Evolutionary conservation across 2,113 vertebrate genomes (phyloP).

Genomic region (Tursiops truncatus): DNA sequence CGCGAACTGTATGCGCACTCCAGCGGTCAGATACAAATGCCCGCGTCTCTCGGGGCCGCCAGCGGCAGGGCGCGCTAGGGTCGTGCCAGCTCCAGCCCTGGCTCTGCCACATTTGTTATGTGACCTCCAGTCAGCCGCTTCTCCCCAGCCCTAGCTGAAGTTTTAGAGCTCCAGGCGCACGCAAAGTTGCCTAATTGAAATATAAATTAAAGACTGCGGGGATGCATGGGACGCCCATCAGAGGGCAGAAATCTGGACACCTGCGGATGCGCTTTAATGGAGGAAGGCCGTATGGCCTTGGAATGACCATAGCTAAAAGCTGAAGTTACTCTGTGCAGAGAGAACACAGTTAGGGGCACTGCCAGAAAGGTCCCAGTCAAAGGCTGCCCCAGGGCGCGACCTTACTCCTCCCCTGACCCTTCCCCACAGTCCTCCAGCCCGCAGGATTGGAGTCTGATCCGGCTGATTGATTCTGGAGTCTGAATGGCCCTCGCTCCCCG

Average conservation of each 20-base stretch:
- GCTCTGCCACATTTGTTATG: background rate
- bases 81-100: background rate
- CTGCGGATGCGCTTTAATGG: background rate
- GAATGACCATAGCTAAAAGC: background rate
- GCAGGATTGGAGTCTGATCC: fast-evolving
- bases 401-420: background rate
- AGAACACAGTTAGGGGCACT: background rate
- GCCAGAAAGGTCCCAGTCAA: background rate
- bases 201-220: background rate
- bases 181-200: background rate
- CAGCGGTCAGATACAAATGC: fast-evolving
- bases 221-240: background rate
- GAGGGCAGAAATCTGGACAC: background rate
- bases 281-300: background rate
- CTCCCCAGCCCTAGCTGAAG: background rate
- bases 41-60: too few relatives aligned
- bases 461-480: background rate
- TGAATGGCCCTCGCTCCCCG: background rate
- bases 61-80: fast-evolving
- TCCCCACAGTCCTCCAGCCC: background rate
- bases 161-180: background rate
- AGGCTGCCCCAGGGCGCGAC: fast-evolving
- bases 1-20: background rate
- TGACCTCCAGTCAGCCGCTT: background rate
- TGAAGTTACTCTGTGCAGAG: background rate